A percentile compares a stretch with the other conserved stretches of the same genome.
Evolutionary conservation across 2,113 vertebrate species (phyloP).

Genomic region (Gasterosteus nipponicus): DNA sequence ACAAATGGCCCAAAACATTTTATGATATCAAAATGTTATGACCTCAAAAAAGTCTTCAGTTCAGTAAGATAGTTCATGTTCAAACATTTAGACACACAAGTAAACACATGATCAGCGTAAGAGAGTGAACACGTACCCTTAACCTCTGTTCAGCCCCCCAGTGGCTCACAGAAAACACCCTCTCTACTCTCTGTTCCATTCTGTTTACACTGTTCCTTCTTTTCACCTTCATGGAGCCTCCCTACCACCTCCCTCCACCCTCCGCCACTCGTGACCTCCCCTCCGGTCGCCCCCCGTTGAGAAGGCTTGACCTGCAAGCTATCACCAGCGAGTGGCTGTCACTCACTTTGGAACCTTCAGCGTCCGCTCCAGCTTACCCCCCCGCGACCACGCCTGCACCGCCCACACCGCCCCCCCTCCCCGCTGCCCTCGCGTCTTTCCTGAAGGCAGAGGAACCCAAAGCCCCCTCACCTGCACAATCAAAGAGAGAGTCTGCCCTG

Average conservation of each 20-base stretch:
- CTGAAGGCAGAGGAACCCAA: constrained; percentile 72
- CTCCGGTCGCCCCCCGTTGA: constrained; percentile 69
- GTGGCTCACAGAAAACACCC: neutral
- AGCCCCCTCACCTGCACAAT: constrained; percentile 54
- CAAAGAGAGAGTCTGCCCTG: constrained; percentile 48
- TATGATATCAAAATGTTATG: neutral
- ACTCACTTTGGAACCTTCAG: constrained; percentile 76
- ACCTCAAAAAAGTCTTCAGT: neutral
- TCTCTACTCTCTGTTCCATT: constrained; percentile 23
- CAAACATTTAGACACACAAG: neutral
- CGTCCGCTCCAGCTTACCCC: constrained; percentile 66
- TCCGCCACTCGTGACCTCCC: constrained; percentile 63
- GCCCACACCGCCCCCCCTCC: constrained; percentile 77
- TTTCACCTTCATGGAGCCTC: constrained; percentile 67
- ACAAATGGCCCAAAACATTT: neutral
- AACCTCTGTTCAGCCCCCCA: neutral
- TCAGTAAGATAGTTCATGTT: neutral
- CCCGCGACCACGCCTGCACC: constrained; percentile 64
- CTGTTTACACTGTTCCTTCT: constrained; percentile 58
- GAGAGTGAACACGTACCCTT: neutral
- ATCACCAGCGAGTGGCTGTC: constrained; percentile 82
- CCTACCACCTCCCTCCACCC: constrained; percentile 76
- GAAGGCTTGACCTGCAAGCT: constrained; percentile 70
- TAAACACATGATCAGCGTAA: neutral
- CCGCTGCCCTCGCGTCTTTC: constrained; percentile 74